phyloP scores from a whole-genome alignment of 2,888 invertebrate genomes.

The Labia minor region DNA sequence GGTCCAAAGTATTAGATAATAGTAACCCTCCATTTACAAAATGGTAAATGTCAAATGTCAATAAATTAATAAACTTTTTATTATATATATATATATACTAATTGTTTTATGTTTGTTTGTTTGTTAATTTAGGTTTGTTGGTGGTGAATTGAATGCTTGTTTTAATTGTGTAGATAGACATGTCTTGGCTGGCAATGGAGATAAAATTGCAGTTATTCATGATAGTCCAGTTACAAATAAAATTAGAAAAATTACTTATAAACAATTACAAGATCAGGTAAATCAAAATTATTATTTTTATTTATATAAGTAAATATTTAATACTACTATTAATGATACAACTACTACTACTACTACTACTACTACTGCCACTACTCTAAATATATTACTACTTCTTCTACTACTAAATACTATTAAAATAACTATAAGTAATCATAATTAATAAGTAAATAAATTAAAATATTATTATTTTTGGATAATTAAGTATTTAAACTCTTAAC shows the following conservation, averaged over 20 bases:
- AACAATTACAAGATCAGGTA: constrained; percentile 69
- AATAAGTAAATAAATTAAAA: too few species aligned
- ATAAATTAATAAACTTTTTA: too few species aligned
- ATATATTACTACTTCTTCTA: too few species aligned
- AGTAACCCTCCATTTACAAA: constrained; percentile 75
- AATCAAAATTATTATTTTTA: too few species aligned
- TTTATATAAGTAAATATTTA: too few species aligned
- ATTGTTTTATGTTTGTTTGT: constrained; percentile 19
- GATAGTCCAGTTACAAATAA: constrained; percentile 81
- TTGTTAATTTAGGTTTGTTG: constrained; percentile 73
- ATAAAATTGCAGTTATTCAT: constrained; percentile 71
- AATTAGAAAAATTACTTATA: constrained; percentile 65
- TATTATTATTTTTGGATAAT: too few species aligned
- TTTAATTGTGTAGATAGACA: constrained; percentile 89
- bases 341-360: too few species aligned
- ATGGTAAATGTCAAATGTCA: constrained; percentile 50
- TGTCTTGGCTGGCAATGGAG: constrained; percentile 64
- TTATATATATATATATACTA: background rate
- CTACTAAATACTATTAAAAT: too few species aligned
- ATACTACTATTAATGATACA: constrained; percentile 18
- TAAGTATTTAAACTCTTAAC: too few species aligned
- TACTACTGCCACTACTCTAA: too few species aligned
- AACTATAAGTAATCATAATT: too few species aligned
- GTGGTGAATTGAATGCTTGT: constrained; percentile 85
- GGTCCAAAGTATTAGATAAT: constrained; percentile 74